phyloP scores from a whole-genome alignment of 1,140 invertebrate species.

The Drosophila pandora region DNA sequence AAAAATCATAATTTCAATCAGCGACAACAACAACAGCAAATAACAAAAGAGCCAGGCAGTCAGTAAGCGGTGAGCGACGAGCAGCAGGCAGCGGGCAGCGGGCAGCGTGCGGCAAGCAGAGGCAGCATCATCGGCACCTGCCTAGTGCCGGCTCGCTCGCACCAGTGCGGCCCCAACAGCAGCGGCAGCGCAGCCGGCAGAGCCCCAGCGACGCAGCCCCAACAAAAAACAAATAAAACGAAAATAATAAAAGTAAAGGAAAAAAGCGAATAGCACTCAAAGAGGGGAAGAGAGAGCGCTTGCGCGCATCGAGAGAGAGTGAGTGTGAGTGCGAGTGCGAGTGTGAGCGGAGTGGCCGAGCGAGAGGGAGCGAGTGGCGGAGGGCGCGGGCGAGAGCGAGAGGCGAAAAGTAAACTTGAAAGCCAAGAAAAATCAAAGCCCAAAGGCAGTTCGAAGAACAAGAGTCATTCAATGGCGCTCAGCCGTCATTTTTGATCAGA shows the following conservation, averaged over 20 bases:
- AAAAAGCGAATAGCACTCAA: conserved; percentile 52
- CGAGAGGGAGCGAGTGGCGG: background rate
- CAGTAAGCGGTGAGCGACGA: conserved; percentile 6
- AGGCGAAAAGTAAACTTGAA: conserved; percentile 56
- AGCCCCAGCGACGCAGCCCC: conserved; percentile 21
- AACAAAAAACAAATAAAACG: conserved; percentile 34
- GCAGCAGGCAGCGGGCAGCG: no score
- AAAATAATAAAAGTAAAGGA: conserved; percentile 33
- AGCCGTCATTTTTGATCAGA: conserved; percentile 44
- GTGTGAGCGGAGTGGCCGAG: conserved; percentile 29
- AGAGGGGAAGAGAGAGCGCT: conserved; percentile 44
- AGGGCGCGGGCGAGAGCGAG: conserved; percentile 39
- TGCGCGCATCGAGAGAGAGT: conserved; percentile 27
- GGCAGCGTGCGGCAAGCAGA: no score
- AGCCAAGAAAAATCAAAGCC: conserved; percentile 78
- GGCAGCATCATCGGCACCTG: conserved; percentile 64
- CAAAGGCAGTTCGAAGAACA: conserved; percentile 67
- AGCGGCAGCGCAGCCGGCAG: conserved; percentile 27
- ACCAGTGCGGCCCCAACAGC: conserved; percentile 53
- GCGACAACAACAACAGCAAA: conserved; percentile 56
- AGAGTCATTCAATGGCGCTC: conserved; percentile 77
- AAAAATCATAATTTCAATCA: conserved; percentile 83
- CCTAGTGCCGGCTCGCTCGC: conserved; percentile 73
- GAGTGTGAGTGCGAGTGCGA: conserved; percentile 39
- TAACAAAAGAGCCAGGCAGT: conserved; percentile 12